Conservation (phyloP, 1,140 invertebrate species). For the Diploscapter pachys region DNA sequence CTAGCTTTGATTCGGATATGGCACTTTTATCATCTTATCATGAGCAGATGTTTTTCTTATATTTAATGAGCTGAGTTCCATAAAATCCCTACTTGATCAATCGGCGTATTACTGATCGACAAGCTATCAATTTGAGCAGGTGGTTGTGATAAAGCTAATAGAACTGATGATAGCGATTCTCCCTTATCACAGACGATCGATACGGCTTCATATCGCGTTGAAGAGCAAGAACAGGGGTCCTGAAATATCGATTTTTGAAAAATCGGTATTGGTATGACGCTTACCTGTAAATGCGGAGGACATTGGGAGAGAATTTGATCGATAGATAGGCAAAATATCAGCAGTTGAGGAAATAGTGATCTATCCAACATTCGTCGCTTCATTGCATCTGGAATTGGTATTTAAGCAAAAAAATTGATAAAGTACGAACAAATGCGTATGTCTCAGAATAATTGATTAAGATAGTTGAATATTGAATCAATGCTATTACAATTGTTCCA, state of each 20-base stretch:
- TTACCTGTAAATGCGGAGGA: constrained; percentile 24
- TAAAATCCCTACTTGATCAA: constrained; percentile 31
- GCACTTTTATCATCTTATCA: too few relatives aligned
- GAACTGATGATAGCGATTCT: constrained; percentile 33
- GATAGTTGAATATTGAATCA: too few relatives aligned
- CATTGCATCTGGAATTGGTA: too few relatives aligned
- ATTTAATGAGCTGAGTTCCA: not conserved
- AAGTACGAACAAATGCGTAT: too few relatives aligned
- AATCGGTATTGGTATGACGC: constrained; percentile 10
- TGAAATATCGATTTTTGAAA: constrained; percentile 27
- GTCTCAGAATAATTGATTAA: too few relatives aligned
- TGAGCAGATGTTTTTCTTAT: constrained; percentile 5
- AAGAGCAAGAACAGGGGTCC: constrained; percentile 40
- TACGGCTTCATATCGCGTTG: constrained; percentile 42
- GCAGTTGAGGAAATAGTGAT: too few relatives aligned
- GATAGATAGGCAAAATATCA: too few relatives aligned
- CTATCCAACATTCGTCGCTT: too few relatives aligned
- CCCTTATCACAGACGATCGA: constrained; percentile 40
- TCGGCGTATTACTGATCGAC: constrained; percentile 44
- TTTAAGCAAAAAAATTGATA: too few relatives aligned
- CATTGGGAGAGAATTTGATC: not conserved
- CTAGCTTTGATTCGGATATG: too few relatives aligned
- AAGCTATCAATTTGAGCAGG: constrained; percentile 39
- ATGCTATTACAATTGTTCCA: too few relatives aligned
- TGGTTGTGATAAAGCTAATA: constrained; percentile 37